A percentile compares a stretch with the other conserved stretches of the same genome.
Evolutionary conservation across 1,140 invertebrate genomes (phyloP).

Genomic region (Copidosoma floridanum): DNA sequence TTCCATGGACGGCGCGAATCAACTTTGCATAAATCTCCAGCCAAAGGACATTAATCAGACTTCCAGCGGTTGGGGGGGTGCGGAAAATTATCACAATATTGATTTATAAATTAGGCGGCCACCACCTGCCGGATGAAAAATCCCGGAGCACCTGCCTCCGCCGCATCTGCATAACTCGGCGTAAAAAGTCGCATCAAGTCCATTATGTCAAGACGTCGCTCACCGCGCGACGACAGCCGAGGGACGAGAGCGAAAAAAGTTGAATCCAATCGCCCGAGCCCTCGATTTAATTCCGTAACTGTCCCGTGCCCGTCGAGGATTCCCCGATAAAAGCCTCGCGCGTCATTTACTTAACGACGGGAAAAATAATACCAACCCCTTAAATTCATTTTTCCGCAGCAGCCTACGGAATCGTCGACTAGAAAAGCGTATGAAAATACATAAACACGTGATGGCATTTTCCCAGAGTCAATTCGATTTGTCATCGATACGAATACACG

Average conservation of each 20-base stretch:
- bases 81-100: slow-evolving; percentile 25
- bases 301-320: slow-evolving; percentile 7
- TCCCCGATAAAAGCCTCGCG: slow-evolving; percentile 25
- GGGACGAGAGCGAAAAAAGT: neutral
- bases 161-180: slow-evolving; percentile 24
- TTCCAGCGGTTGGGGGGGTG: neutral
- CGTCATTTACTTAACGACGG: slow-evolving; percentile 28
- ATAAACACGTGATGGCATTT: no score
- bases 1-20: no score
- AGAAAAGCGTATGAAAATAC: no score
- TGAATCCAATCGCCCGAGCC: slow-evolving; percentile 21
- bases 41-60: no score
- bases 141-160: slow-evolving; percentile 7
- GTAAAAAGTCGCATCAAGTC: slow-evolving; percentile 27
- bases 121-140: neutral
- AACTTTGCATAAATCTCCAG: no score
- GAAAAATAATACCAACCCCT: slow-evolving; percentile 23
- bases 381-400: slow-evolving; percentile 24
- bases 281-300: slow-evolving; percentile 23
- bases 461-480: no score
- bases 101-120: slow-evolving; percentile 21
- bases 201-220: slow-evolving; percentile 20
- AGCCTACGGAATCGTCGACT: no score
- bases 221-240: neutral
- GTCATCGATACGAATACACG: no score